Percentiles rank a stretch among this genome's conserved stretches.
phyloP scores from a whole-genome alignment of 1,140 invertebrate genomes.

The Achroia grisella region DNA sequence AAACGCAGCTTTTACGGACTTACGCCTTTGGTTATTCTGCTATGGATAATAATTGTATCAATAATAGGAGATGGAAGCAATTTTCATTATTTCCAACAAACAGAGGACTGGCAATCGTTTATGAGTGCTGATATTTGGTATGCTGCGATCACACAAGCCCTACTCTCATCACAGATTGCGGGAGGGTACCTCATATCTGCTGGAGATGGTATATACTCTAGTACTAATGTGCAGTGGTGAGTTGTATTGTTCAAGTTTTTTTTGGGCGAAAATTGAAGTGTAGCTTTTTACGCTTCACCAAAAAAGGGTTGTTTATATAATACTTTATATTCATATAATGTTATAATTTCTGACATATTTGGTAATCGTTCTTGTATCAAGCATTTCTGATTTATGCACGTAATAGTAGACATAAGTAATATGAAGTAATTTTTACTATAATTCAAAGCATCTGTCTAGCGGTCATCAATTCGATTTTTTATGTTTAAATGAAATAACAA shows the following conservation, averaged over 20 bases:
- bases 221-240: conserved; percentile 76
- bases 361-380: no score
- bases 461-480: no score
- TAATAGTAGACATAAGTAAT: no score
- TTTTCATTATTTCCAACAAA: conserved; percentile 13
- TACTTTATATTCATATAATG: no score
- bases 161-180: conserved; percentile 75
- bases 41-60: conserved; percentile 20
- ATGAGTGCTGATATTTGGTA: conserved; percentile 68
- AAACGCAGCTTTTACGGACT: conserved; percentile 38
- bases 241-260: conserved; percentile 3
- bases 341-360: no score
- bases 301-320: no score
- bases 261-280: no score
- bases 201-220: conserved; percentile 74
- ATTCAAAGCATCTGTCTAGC: no score
- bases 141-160: conserved; percentile 73
- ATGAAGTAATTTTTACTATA: no score
- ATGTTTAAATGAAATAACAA: no score
- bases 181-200: conserved; percentile 75
- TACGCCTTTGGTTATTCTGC: conserved; percentile 26
- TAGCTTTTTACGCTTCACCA: no score
- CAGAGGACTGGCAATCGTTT: conserved; percentile 27
- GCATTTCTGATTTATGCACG: no score
- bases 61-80: conserved; percentile 17